These are phyloP conservation scores for Pseudopleuronectes americanus DNA, from an alignment of 2,797 vertebrate species.

Conservation along the genomic window DNA sequence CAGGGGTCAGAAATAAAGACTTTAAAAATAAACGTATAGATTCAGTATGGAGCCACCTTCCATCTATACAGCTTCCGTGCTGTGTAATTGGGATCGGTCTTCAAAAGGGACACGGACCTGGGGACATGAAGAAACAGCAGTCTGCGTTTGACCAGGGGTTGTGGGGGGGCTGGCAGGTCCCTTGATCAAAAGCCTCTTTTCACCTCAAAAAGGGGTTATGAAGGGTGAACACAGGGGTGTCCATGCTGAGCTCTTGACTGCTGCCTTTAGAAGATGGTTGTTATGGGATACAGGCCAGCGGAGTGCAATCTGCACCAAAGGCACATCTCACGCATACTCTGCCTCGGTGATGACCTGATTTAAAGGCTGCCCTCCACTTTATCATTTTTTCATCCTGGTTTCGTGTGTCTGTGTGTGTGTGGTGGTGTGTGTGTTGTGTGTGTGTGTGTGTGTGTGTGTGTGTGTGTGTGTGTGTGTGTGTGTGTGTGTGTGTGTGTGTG, in stretches of 20 bases:
- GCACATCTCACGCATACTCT: constrained; percentile 56
- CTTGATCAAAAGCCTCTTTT: constrained; percentile 70
- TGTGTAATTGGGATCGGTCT: constrained; percentile 67
- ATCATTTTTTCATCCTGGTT: constrained; percentile 69
- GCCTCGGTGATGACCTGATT: constrained; percentile 75
- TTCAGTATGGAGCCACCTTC: constrained; percentile 23
- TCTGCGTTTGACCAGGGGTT: constrained; percentile 51
- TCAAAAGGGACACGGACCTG: constrained; percentile 52
- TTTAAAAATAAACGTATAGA: not conserved
- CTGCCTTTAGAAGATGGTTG: constrained; percentile 68
- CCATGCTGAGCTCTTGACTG: constrained; percentile 65
- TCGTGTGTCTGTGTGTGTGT: not conserved
- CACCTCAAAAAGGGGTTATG: constrained; percentile 69
- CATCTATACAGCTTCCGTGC: constrained; percentile 44
- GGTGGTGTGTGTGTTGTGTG: no score
- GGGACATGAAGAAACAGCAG: constrained; percentile 55
- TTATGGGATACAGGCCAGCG: constrained; percentile 68
- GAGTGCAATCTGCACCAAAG: constrained; percentile 66
- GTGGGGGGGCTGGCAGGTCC: constrained; percentile 51
- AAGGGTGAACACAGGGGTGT: constrained; percentile 65
- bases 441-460: constrained; percentile 55
- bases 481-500: constrained; percentile 56
- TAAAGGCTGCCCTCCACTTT: constrained; percentile 63
- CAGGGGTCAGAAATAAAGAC: constrained; percentile 15
- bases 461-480: constrained; percentile 8